These are phyloP conservation scores for Pteria penguin DNA, from an alignment of 2,888 invertebrate genomes.

Conservation along the genomic window DNA sequence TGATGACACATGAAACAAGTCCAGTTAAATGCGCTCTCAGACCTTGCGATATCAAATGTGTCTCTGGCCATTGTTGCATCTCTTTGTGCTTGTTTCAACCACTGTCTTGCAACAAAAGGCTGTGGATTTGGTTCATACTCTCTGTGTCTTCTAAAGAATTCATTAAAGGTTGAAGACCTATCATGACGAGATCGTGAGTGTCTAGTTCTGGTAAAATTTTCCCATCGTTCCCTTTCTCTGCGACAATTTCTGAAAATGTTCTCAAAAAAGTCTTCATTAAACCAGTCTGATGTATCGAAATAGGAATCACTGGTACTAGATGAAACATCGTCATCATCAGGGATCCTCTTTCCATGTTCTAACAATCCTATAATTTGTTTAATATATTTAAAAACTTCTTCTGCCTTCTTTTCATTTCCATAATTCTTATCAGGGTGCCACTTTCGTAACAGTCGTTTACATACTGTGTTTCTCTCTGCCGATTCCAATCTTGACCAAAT, in stretches of 20 bases:
- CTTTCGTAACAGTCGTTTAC: slow-evolving; percentile 41
- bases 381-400: slow-evolving; percentile 51
- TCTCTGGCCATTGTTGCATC: slow-evolving; percentile 44
- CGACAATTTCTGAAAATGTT: not conserved
- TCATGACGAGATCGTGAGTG: not conserved
- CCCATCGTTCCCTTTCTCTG: not conserved
- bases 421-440: slow-evolving; percentile 59
- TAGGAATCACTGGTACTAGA: not conserved
- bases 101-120: slow-evolving; percentile 38
- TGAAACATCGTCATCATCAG: slow-evolving; percentile 20
- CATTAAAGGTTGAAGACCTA: not conserved
- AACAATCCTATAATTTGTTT: slow-evolving; percentile 39
- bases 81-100: slow-evolving; percentile 51
- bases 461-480: slow-evolving; percentile 37
- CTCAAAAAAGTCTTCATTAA: not conserved
- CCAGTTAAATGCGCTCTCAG: slow-evolving; percentile 51
- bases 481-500: slow-evolving; percentile 37
- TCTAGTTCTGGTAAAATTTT: not conserved
- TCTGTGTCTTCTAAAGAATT: not conserved
- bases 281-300: not conserved
- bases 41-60: slow-evolving; percentile 24
- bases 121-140: slow-evolving; percentile 12
- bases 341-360: slow-evolving; percentile 27
- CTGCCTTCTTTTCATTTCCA: slow-evolving; percentile 44
- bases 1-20: slow-evolving; percentile 56